Conservation (phyloP, 2,113 vertebrate species). For the Python bivittatus region DNA sequence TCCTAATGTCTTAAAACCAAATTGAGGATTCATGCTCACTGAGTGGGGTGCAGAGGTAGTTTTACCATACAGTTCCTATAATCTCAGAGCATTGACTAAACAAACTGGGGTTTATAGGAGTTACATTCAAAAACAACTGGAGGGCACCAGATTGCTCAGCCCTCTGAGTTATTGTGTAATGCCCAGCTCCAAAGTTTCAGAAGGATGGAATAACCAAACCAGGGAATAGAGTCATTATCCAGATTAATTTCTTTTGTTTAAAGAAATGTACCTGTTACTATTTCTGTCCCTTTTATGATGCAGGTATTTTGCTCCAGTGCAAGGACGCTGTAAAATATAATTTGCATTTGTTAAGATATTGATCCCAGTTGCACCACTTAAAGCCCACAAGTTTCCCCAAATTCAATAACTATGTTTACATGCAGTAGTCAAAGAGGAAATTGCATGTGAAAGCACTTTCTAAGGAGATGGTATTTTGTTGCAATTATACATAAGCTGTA, state of each 20-base stretch:
- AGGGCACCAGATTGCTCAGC: neutral
- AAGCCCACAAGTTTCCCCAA: constrained; percentile 70
- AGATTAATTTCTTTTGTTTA: neutral
- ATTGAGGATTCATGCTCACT: neutral
- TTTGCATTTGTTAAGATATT: constrained; percentile 55
- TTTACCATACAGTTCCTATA: neutral
- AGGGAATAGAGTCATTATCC: neutral
- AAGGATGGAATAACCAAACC: neutral
- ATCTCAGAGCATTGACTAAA: neutral
- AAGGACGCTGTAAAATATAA: constrained; percentile 30
- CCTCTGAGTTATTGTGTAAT: neutral
- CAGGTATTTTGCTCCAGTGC: constrained; percentile 39
- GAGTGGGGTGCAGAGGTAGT: neutral
- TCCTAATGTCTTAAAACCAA: neutral
- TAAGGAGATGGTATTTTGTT: constrained; percentile 78
- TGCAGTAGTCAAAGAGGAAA: constrained; percentile 76
- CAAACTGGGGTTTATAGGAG: neutral
- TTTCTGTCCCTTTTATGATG: constrained; percentile 18
- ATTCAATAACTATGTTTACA: constrained; percentile 80
- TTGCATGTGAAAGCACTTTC: constrained; percentile 79
- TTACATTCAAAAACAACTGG: neutral
- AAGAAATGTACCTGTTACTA: constrained; percentile 8
- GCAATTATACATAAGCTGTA: constrained; percentile 81
- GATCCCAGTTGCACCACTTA: constrained; percentile 52
- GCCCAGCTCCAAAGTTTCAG: neutral